These are phyloP conservation scores for Brachyalestes nurse DNA, from an alignment of 2,797 vertebrate species.

Conservation along the genomic window DNA sequence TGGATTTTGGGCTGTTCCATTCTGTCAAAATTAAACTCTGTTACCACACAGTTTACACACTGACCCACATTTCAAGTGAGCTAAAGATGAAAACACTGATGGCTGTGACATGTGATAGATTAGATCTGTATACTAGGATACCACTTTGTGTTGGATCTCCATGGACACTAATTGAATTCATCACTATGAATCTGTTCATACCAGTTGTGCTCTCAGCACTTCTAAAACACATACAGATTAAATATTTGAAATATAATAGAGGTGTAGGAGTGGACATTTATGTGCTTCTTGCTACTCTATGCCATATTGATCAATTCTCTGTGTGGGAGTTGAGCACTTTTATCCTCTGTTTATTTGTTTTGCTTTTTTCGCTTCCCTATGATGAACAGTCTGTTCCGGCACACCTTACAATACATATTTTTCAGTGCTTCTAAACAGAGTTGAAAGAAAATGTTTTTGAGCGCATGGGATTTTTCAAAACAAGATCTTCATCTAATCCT, in stretches of 20 bases:
- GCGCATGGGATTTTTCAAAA: background rate
- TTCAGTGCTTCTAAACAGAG: background rate
- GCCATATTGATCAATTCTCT: background rate
- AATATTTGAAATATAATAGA: background rate
- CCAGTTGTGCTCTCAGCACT: background rate
- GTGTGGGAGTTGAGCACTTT: background rate
- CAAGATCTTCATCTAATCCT: no score
- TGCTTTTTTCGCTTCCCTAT: background rate
- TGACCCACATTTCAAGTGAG: conserved; percentile 14
- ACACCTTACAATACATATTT: background rate
- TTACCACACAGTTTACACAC: conserved; percentile 9
- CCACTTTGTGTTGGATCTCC: conserved; percentile 18
- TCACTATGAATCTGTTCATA: conserved; percentile 18
- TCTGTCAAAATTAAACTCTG: background rate
- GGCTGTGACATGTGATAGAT: conserved; percentile 11
- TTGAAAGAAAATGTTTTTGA: background rate
- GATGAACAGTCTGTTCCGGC: background rate
- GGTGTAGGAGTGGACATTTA: background rate
- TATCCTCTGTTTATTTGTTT: background rate
- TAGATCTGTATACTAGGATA: conserved; percentile 7
- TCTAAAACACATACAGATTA: background rate
- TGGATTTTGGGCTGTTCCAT: background rate
- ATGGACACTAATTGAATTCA: conserved; percentile 40
- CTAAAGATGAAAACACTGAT: background rate
- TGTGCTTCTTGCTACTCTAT: conserved; percentile 13